Percentiles rank a stretch among this genome's conserved stretches.
These are phyloP conservation scores for Ahaetulla prasina DNA, from an alignment of 2,113 vertebrate genomes.

Conservation along the genomic window DNA sequence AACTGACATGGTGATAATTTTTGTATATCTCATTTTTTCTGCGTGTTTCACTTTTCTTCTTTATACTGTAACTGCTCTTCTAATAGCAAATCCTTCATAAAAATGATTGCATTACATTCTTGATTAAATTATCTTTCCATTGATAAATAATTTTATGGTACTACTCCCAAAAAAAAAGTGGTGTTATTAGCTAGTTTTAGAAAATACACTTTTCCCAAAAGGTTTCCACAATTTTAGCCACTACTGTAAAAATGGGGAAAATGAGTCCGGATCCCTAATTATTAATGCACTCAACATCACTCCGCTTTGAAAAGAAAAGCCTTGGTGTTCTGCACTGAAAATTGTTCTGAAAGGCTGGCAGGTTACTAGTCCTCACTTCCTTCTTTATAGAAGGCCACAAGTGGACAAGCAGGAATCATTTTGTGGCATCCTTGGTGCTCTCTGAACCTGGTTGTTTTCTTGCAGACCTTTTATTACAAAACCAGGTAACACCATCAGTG, in stretches of 20 bases:
- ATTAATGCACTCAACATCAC: not conserved
- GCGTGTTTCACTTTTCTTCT: too few relatives aligned
- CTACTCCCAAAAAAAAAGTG: too few relatives aligned
- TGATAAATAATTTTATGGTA: too few relatives aligned
- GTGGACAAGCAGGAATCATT: not conserved
- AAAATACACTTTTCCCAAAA: too few relatives aligned
- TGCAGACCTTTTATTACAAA: not conserved
- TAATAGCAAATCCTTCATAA: too few relatives aligned
- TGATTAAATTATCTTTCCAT: too few relatives aligned
- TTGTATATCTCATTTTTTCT: too few relatives aligned
- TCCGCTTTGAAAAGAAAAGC: not conserved
- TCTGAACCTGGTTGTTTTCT: not conserved
- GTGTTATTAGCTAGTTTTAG: too few relatives aligned
- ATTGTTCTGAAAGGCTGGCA: not conserved
- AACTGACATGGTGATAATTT: too few relatives aligned
- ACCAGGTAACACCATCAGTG: not conserved
- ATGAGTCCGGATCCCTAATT: not conserved
- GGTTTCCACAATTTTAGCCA: too few relatives aligned
- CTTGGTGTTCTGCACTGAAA: not conserved
- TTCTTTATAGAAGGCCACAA: not conserved
- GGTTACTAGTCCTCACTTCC: not conserved
- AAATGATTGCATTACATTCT: too few relatives aligned
- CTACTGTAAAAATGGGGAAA: not conserved
- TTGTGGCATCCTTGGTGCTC: not conserved
- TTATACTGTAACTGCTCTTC: too few relatives aligned